A percentile compares a stretch with the other conserved stretches of the same genome.
Conservation (phyloP, 2,797 vertebrate genomes). For the Parauchenoglanis punctatus region DNA sequence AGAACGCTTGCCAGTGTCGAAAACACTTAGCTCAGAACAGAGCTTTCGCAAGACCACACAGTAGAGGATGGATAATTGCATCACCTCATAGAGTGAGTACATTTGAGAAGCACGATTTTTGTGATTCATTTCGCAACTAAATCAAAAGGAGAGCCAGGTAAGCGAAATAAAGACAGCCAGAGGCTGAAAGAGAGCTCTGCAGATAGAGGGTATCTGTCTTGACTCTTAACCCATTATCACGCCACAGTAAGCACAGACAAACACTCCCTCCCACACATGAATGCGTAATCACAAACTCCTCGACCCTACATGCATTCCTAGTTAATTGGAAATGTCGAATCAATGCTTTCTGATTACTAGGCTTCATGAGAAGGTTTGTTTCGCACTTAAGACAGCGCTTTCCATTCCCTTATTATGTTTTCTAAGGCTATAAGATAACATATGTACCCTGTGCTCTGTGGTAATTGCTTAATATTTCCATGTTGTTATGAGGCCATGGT, state of each 20-base stretch:
- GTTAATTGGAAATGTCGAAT: conserved; percentile 67
- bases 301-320: conserved; percentile 54
- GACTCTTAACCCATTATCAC: conserved; percentile 62
- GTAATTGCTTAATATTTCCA: neutral
- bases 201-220: conserved; percentile 43
- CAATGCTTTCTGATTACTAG: conserved; percentile 62
- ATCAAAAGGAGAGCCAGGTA: conserved; percentile 35
- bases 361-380: conserved; percentile 58
- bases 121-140: conserved; percentile 32
- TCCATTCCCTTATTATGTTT: conserved; percentile 9
- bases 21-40: conserved; percentile 44
- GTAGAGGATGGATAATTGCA: conserved; percentile 38
- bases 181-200: conserved; percentile 19
- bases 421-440: neutral
- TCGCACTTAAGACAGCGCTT: conserved; percentile 50
- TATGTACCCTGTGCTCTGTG: neutral
- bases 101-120: conserved; percentile 27
- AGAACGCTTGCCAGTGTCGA: conserved; percentile 39
- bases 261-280: conserved; percentile 51
- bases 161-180: conserved; percentile 22
- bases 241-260: conserved; percentile 58
- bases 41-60: conserved; percentile 35
- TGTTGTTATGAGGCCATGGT: neutral
- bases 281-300: conserved; percentile 55
- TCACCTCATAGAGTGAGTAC: conserved; percentile 22